Base-by-base conservation (phyloP, 1,140 invertebrate species). In the Propsilocerus akamusi region DNA sequence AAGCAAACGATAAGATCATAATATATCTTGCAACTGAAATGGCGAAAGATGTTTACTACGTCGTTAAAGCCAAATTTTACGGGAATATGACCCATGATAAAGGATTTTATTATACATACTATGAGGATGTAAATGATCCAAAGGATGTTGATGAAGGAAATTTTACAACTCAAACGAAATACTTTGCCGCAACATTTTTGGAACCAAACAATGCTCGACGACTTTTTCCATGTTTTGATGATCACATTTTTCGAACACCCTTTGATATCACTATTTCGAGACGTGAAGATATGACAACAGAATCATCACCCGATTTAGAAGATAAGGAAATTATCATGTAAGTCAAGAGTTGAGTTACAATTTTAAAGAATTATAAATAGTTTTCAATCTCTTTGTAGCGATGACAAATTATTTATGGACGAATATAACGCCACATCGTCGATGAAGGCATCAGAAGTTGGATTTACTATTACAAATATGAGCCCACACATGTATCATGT, bases 231-330 rank as follows among this genome's bases (percentile, higher is more conserved):
- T 41, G 34, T 5, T 41, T 41, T 41, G 34, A 41, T 41, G 34
- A 41, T 20, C 34, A 41, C 17, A 10, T 41, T 5, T 41, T 41
- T 20, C 1, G 34, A 41, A 41, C 34, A 7, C 34, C 34, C 22
- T 41, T 41, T 41, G 34, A 41, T 20, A 41, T 41, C 5, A 41
- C 34, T 8, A 20, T 41, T 7, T 41, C 34, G 3, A 41, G 34
- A 41, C 34, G 34, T n/a, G 34, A 41, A 20, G 34, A 41, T 17
- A 41, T 41, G 34, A 41, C 34, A 41, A 41, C 34, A 20, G 34
- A 41, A 41, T 41, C 34, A 22, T 41, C 34, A 20, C 34, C 34
- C 17, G 34, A 41, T 41, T 41, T 41, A 41, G 34, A 41, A 41
- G 34, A 41, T 20, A 41, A 41, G 22, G 34, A 41, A 41, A 17